These are phyloP conservation scores for Heliconius sara DNA, from an alignment of 2,888 invertebrate genomes.

Conservation along the genomic window DNA sequence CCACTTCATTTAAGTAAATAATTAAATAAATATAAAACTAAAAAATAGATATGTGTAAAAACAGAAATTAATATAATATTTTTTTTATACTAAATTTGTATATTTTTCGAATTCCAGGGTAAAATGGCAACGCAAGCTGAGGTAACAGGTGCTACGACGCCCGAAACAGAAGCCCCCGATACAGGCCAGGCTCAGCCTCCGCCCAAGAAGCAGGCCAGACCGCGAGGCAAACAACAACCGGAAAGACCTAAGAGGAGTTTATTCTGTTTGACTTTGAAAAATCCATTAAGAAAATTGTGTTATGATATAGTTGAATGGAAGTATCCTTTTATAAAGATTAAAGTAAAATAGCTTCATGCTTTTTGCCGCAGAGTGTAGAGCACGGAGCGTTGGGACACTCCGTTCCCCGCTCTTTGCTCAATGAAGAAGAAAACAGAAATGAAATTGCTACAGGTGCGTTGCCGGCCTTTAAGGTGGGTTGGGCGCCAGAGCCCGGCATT, in stretches of 20 bases:
- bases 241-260: slow-evolving; percentile 96
- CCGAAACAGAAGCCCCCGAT: slow-evolving; percentile 65
- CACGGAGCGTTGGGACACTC: too few relatives aligned
- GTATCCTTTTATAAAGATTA: slow-evolving; percentile 92
- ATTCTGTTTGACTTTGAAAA: slow-evolving; percentile 95
- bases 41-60: too few relatives aligned
- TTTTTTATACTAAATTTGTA: background rate
- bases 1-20: too few relatives aligned
- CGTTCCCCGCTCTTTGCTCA: too few relatives aligned
- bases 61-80: too few relatives aligned
- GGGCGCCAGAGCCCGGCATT: too few relatives aligned
- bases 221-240: slow-evolving; percentile 92
- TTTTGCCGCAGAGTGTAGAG: too few relatives aligned
- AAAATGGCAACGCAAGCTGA: slow-evolving; percentile 73
- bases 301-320: slow-evolving; percentile 99
- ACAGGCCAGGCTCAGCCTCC: slow-evolving; percentile 70
- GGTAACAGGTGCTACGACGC: slow-evolving; percentile 64
- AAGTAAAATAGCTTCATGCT: too few relatives aligned
- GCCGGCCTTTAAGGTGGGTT: too few relatives aligned
- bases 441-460: too few relatives aligned
- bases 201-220: slow-evolving; percentile 85
- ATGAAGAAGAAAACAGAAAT: too few relatives aligned
- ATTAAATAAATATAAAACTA: too few relatives aligned
- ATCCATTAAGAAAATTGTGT: slow-evolving; percentile 97
- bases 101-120: slow-evolving; percentile 57